Conservation (phyloP, 2,888 invertebrate species). For the Eueremaeus valkanovi region DNA sequence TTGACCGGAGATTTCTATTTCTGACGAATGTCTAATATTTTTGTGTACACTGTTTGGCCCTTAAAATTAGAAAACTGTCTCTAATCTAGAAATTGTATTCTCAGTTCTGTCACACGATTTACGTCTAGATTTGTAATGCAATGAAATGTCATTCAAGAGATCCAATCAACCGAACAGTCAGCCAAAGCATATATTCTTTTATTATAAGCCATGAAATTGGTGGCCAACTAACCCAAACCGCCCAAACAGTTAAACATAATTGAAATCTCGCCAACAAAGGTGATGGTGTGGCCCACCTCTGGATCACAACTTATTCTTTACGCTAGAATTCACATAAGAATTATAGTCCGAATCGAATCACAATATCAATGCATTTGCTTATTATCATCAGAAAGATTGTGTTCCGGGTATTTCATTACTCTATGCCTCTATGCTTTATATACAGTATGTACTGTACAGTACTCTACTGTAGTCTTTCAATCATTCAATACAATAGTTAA, state of each 20-base stretch:
- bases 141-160: constrained; percentile 23
- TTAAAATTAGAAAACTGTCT: constrained; percentile 19
- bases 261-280: constrained; percentile 21
- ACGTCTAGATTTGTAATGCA: constrained; percentile 28
- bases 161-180: constrained; percentile 20
- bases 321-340: constrained; percentile 11
- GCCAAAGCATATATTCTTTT: background rate
- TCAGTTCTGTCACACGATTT: constrained; percentile 23
- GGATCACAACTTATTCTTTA: constrained; percentile 23
- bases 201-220: constrained; percentile 25
- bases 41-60: constrained; percentile 18
- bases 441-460: no score
- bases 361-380: constrained; percentile 19
- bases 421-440: no score
- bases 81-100: background rate
- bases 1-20: constrained; percentile 3
- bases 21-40: constrained; percentile 16
- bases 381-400: constrained; percentile 6
- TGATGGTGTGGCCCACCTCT: constrained; percentile 10
- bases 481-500: no score
- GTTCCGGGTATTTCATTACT: no score
- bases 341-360: constrained; percentile 24
- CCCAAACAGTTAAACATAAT: constrained; percentile 26
- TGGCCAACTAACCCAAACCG: constrained; percentile 13
- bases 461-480: no score